phyloP scores from a whole-genome alignment of 2,888 invertebrate genomes.

The Bedellia somnulentella region DNA sequence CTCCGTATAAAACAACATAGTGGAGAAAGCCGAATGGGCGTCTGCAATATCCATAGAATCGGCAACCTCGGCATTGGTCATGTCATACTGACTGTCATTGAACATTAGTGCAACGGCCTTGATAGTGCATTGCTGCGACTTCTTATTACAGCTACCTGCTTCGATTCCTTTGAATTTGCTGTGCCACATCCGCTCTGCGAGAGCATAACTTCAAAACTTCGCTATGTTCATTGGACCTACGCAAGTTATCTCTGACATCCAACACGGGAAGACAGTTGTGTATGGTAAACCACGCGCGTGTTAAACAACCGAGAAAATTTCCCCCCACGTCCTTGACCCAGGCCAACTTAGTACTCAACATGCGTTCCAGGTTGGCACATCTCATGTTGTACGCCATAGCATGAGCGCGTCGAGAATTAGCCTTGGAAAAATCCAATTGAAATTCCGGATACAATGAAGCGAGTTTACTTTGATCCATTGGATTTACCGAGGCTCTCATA shows the following conservation, averaged over 20 bases:
- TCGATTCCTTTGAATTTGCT: too few species aligned
- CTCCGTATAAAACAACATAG: background rate
- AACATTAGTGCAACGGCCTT: background rate
- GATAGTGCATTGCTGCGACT: background rate
- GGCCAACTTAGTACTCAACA: too few species aligned
- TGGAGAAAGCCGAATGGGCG: background rate
- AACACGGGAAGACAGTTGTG: background rate
- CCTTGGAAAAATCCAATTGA: background rate
- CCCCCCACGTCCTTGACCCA: background rate
- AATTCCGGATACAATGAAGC: background rate
- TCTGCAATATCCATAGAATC: background rate
- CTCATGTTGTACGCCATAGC: conserved; percentile 1
- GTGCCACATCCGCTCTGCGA: too few species aligned
- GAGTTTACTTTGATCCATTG: background rate
- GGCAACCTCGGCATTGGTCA: background rate
- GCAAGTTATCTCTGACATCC: background rate
- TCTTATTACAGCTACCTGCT: too few species aligned
- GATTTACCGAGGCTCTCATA: background rate
- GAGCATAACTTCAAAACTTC: too few species aligned
- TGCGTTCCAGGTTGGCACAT: background rate
- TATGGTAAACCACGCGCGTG: background rate
- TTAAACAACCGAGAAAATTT: background rate
- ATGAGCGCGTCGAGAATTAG: background rate
- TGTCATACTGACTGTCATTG: conserved; percentile 1
- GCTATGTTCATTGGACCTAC: background rate